Evolutionary conservation across 1,140 invertebrate genomes (phyloP).

Genomic region (Anadara kagoshimensis): DNA sequence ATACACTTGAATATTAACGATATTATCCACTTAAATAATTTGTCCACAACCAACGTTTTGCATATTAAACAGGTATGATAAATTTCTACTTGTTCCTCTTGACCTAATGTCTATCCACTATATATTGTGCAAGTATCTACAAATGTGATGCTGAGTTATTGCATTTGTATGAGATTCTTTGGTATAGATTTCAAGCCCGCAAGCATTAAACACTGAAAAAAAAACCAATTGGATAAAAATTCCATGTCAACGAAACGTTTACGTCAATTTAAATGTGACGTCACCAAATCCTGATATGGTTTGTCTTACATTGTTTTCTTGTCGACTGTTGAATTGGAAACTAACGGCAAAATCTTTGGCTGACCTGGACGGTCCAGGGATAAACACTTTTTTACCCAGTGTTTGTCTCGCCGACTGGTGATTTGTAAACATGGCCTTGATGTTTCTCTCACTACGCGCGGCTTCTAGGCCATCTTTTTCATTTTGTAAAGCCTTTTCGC

Average conservation of each 20-base stretch:
- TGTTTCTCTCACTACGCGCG: slow-evolving; percentile 61
- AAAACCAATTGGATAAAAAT: not conserved
- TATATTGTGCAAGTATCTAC: no score
- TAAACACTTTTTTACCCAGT: slow-evolving; percentile 51
- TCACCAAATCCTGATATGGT: slow-evolving; percentile 59
- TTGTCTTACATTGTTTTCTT: slow-evolving; percentile 54
- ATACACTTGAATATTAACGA: no score
- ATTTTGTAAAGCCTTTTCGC: slow-evolving; percentile 51
- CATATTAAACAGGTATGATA: no score
- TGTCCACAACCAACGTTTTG: no score
- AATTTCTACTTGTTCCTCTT: no score
- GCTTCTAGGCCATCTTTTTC: slow-evolving; percentile 53
- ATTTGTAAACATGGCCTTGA: slow-evolving; percentile 62
- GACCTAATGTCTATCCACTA: no score
- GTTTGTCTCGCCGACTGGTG: slow-evolving; percentile 61
- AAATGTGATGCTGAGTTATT: no score
- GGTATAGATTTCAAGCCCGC: not conserved
- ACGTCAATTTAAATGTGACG: slow-evolving; percentile 50
- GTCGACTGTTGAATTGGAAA: slow-evolving; percentile 63
- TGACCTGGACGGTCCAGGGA: slow-evolving; percentile 54
- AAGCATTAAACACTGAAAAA: not conserved
- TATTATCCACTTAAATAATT: no score
- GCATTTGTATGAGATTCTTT: no score
- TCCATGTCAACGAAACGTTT: not conserved
- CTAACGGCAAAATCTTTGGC: slow-evolving; percentile 63